Base-by-base conservation (phyloP, 1,140 invertebrate genomes). In the Colletes gigas region DNA sequence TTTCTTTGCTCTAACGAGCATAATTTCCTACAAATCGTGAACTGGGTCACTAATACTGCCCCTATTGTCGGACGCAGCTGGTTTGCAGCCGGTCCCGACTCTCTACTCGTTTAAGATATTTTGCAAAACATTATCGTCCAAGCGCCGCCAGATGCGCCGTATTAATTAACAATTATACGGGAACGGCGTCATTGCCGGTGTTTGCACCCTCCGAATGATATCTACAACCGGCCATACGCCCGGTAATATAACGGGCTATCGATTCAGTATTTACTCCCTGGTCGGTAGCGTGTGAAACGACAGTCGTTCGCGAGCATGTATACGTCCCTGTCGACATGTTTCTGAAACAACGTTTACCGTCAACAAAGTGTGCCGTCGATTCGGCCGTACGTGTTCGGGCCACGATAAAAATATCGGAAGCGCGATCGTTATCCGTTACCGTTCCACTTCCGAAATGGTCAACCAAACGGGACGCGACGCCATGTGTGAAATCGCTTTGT, bases 311-410 rank as follows among this genome's bases (percentile, higher is more conserved):
- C 30, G n/a, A 50, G 21, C 65, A 50, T 62, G 66, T 67, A 50
- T 21, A 57, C 63, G 62, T 44, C 14, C 17, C 62, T 66, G 52
- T 79, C 62, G 52, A 74, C 21, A 59, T 59, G 62, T 66, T 77
- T 69, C 78, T 65, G 78, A 78, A 85, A 84, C 79, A 85, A 62
- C 69, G 60, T 85, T 85, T 77, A 77, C 19, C 69, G 15, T 70
- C 69, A 60, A 70, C 50, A 62, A 54, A 78, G 70, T 12, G 67
- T 30, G 3, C 15, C 14, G 44, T 44, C 12, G 50, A 60, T 47
- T 17, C 55, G 47, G 15, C 8, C 44, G 54, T 21, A 70, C 68
- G 70, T 79, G 63, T 57, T 39, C 74, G 55, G 19, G 5, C 7
- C 47, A 15, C 39, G 74, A 72, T 74, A 85, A 84, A 85, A 85